Evolutionary conservation across 2,113 vertebrate genomes (phyloP).

Genomic region (Heterotis niloticus): DNA sequence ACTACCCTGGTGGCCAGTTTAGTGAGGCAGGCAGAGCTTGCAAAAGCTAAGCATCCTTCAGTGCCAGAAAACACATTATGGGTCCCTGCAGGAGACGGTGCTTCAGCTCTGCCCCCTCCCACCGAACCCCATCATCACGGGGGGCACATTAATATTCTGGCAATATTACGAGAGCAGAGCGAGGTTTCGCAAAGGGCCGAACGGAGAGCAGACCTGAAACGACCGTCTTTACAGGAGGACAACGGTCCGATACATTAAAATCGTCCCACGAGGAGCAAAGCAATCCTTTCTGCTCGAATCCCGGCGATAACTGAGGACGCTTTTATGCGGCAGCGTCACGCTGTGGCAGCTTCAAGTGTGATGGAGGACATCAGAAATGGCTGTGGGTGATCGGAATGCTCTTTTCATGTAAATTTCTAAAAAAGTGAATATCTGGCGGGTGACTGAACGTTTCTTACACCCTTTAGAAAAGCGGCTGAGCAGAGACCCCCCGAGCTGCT

Average conservation of each 20-base stretch:
- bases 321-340: conserved; percentile 47
- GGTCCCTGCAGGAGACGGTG: too few relatives aligned
- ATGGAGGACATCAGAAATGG: conserved; percentile 7
- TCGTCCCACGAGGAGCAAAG: conserved; percentile 41
- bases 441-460: too few relatives aligned
- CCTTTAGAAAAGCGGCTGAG: too few relatives aligned
- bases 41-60: too few relatives aligned
- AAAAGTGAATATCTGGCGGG: too few relatives aligned
- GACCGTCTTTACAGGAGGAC: conserved; percentile 32
- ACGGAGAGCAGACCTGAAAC: conserved; percentile 14
- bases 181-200: conserved; percentile 31
- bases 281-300: conserved; percentile 44
- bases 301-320: conserved; percentile 43
- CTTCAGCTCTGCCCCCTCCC: conserved; percentile 2
- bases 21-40: too few relatives aligned
- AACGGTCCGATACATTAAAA: conserved; percentile 31
- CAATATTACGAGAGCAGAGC: conserved; percentile 33
- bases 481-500: too few relatives aligned
- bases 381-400: too few relatives aligned
- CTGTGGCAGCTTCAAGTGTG: conserved; percentile 36
- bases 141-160: conserved; percentile 30
- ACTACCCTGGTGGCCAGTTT: too few relatives aligned
- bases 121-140: conserved; percentile 6
- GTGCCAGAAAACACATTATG: too few relatives aligned
- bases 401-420: too few relatives aligned